phyloP scores from a whole-genome alignment of 2,113 vertebrate species.

The Grammomys surdaster region DNA sequence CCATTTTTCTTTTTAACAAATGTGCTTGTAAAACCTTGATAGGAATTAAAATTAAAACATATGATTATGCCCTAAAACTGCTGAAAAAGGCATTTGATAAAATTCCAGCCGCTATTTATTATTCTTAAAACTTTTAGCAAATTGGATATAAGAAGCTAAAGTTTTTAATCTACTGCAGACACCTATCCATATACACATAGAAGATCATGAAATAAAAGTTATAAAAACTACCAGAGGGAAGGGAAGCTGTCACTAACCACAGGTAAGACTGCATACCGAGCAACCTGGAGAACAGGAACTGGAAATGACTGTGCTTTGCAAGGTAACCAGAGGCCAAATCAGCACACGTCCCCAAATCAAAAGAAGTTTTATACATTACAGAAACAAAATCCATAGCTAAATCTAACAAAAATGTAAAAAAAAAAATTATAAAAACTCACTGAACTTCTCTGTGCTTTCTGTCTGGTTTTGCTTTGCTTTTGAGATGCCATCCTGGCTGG shows the following conservation, averaged over 20 bases:
- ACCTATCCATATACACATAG: background rate
- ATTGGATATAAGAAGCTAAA: slow-evolving; percentile 25
- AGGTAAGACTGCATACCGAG: background rate
- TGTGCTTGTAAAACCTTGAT: background rate
- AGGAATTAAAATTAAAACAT: slow-evolving; percentile 50
- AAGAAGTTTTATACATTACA: background rate
- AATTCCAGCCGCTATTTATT: slow-evolving; percentile 46
- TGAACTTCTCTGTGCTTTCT: background rate
- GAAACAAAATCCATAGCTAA: slow-evolving; percentile 33
- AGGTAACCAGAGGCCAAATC: slow-evolving; percentile 13
- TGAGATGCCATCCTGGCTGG: background rate
- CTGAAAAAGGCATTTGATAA: slow-evolving; percentile 28
- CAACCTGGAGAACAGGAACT: slow-evolving; percentile 42
- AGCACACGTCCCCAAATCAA: background rate
- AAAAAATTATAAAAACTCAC: background rate
- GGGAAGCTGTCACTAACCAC: background rate
- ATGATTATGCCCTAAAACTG: slow-evolving; percentile 5
- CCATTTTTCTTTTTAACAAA: slow-evolving; percentile 51
- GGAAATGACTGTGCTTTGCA: slow-evolving; percentile 50
- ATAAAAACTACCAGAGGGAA: background rate
- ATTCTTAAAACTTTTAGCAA: slow-evolving; percentile 57
- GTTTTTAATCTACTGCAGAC: slow-evolving; percentile 26
- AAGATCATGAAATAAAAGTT: slow-evolving; percentile 40
- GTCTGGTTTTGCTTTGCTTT: background rate
- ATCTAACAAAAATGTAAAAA: slow-evolving; percentile 4